Percentiles rank a stretch among this genome's conserved stretches.
These are phyloP conservation scores for Cylas formicarius DNA, from an alignment of 1,140 invertebrate species.

Conservation along the genomic window DNA sequence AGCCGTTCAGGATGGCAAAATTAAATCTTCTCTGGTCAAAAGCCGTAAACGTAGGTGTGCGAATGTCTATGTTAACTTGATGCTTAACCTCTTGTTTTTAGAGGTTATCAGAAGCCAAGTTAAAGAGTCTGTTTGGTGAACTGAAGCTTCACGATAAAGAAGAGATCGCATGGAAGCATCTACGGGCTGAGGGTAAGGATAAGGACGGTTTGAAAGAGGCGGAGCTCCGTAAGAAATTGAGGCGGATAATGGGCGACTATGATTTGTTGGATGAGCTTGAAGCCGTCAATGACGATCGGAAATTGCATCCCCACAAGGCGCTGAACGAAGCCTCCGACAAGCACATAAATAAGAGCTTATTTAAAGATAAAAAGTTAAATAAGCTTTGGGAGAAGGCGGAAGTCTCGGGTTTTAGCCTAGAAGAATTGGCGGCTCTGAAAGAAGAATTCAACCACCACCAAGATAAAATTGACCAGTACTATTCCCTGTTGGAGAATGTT, in stretches of 20 bases:
- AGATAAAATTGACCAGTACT: conserved; percentile 87
- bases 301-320: conserved; percentile 36
- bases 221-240: conserved; percentile 69
- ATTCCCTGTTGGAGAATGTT: conserved; percentile 66
- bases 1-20: conserved; percentile 40
- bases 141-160: conserved; percentile 89
- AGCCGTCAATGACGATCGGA: conserved; percentile 53
- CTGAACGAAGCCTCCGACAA: conserved; percentile 53
- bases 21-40: conserved; percentile 41
- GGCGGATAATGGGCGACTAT: conserved; percentile 75
- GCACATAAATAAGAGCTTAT: conserved; percentile 58
- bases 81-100: conserved; percentile 41
- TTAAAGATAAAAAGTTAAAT: conserved; percentile 85
- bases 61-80: not conserved
- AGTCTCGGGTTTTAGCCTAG: conserved; percentile 70
- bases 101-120: conserved; percentile 74
- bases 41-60: conserved; percentile 34
- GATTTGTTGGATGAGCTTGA: conserved; percentile 74
- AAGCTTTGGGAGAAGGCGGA: conserved; percentile 87
- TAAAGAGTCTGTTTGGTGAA: conserved; percentile 81
- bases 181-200: conserved; percentile 75
- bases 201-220: conserved; percentile 81
- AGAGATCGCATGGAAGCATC: conserved; percentile 74
- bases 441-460: conserved; percentile 90
- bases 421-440: conserved; percentile 74